These are phyloP conservation scores for Lacerta viridis DNA, from an alignment of 2,797 vertebrate species.

Conservation along the genomic window DNA sequence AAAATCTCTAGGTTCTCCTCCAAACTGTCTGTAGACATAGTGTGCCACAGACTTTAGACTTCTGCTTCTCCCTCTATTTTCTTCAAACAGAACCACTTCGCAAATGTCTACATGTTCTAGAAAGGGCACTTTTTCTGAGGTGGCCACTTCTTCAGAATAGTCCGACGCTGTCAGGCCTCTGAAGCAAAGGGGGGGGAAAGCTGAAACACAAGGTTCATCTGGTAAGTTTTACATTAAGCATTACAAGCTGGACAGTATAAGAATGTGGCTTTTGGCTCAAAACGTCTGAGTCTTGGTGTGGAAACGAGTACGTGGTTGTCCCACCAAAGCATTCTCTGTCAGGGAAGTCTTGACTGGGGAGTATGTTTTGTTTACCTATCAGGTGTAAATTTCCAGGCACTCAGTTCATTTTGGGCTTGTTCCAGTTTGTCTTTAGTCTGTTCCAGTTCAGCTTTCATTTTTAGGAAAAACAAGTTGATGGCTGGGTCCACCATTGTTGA, in stretches of 20 bases:
- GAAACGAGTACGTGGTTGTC: conserved; percentile 97
- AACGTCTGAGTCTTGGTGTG: conserved; percentile 99
- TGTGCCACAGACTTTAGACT: conserved; percentile 91
- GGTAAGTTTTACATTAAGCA: conserved; percentile 97
- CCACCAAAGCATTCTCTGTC: conserved; percentile 98
- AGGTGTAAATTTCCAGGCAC: conserved; percentile 99
- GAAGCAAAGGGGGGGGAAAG: conserved; percentile 92
- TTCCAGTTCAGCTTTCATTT: conserved; percentile 99
- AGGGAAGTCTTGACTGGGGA: conserved; percentile 98
- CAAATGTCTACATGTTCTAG: conserved; percentile 92
- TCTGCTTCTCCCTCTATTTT: conserved; percentile 90
- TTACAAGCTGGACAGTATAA: conserved; percentile 94
- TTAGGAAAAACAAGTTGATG: conserved; percentile 99
- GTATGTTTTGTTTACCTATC: conserved; percentile 99
- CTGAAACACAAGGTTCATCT: conserved; percentile 99
- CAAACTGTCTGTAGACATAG: conserved; percentile 90
- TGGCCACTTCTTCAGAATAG: conserved; percentile 98
- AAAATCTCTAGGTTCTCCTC: conserved; percentile 89
- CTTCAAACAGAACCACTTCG: conserved; percentile 89
- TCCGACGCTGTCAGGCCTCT: conserved; percentile 97
- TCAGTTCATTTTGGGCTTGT: conserved; percentile 99
- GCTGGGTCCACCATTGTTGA: conserved; percentile 99
- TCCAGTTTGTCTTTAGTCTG: conserved; percentile 99
- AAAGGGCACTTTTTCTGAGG: conserved; percentile 86
- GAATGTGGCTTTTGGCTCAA: conserved; percentile 95